Evolutionary conservation across 2,113 vertebrate genomes (phyloP), one percentile per base, ranked within the genome.

Genomic region (Cavia porcellus): DNA sequence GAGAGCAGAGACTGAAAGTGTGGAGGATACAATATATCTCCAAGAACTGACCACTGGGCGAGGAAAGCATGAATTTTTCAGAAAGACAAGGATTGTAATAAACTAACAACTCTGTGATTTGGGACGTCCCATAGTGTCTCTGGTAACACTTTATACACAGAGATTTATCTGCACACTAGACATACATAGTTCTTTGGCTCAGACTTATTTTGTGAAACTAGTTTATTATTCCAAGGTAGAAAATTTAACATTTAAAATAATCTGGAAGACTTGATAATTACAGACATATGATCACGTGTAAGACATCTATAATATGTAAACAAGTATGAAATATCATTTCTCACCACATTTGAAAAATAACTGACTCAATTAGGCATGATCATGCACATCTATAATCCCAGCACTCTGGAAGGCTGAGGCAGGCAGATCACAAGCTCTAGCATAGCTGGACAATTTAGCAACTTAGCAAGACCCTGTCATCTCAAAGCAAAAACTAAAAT

Each of bases 171-270:
- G 11, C 47, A 10, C 38, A 3, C 0, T 38, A 80, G 55, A 42
- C 5, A 28, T n/a, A 64, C 86, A 6, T 32, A 70, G 3, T 1
- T 59, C 30, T 89, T 74, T 30, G 42, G 52, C 30, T 62, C 7
- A 28, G 19, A 1, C 15, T n/a, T 59, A 68, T 57, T 93, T 79
- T 64, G 38, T 92, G 19, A 85, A 95, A 93, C 83, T 80, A 96
- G 57, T 72, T 95, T 82, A 5, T 50, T 62, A 10, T 61, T 94
- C 3, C 3, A 86, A 86, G 22, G n/a, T 86, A 74, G 50, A 97
- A 94, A 45, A 0, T 59, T 52, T 20, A 7, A 74, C 4, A 47
- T 30, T 74, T 19, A 52, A 61, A 35, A 68, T 35, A 38, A 0
- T 0, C 24, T 47, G 0, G 2, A 92, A 68, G 50, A 52, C 38